Base-by-base conservation (phyloP, 2,888 invertebrate genomes). In the Andrena camellia region DNA sequence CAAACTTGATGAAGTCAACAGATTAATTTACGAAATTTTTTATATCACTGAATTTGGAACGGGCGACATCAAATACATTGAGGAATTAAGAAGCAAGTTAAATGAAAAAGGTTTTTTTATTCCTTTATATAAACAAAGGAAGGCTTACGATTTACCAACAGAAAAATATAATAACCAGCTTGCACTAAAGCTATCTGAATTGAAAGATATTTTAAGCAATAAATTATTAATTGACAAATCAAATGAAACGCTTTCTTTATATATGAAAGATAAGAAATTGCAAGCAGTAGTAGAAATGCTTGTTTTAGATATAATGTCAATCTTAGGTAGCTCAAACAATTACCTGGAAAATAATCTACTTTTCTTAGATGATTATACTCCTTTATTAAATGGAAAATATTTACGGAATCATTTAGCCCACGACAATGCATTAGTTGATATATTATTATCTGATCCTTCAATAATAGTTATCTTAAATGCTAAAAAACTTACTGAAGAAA, bases 301-400 rank as follows among this genome's bases (percentile, higher is more conserved):
- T 42, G 23, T 64, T 5, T n/a, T 64, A 17, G 63, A 64, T 23
- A 17, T 64, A 42, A 13, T 64, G 42, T 64, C 63, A 23, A 48
- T 64, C 13, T 64, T 64, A 64, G 42, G 42, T 23, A 42, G 42
- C 23, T 42, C 13, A 13, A 26, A 64, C 2, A 42, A 64, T 64
- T 42, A 17, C 13, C 20, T 64, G 23, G 42, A 42, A 23, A 8
- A 64, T 42, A 42, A 64, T 23, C 26, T 64, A 17, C n/a, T 23
- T 23, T 64, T 23, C 17, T 64, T 64, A 42, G 63, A 64, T 42
- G 42, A 64, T 23, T 23, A 42, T 23, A 26, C 23, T 26, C 63
- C 88, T 23, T 29, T 86, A 62, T 84, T 90, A 67, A 76, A 48
- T 57, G 90, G 90, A 35, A 84, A 86, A 75, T 71, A 50, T 78